Conservation (phyloP, 1,140 invertebrate species). For the Dinothrombium tinctorium region DNA sequence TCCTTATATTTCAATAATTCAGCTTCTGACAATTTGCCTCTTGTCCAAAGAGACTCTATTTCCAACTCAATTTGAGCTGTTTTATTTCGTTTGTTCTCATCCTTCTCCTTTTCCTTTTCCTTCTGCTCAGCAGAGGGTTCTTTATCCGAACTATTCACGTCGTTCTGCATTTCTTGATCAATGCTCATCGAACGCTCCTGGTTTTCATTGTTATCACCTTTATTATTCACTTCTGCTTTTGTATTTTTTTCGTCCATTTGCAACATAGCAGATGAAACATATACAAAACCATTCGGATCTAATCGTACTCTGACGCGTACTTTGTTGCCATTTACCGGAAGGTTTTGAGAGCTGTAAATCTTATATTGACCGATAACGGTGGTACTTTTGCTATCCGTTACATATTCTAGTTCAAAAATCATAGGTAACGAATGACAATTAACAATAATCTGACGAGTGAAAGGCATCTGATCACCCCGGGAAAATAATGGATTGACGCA, state of each 20-base stretch:
- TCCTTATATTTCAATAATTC: constrained; percentile 50
- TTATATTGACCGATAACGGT: constrained; percentile 4
- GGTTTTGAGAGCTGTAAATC: neutral
- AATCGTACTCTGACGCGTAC: constrained; percentile 5
- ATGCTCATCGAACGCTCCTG: neutral
- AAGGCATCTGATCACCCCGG: constrained; percentile 7
- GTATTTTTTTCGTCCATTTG: constrained; percentile 1
- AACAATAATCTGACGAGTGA: constrained; percentile 8
- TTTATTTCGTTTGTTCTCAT: constrained; percentile 32
- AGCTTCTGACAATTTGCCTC: constrained; percentile 32
- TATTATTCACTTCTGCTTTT: no score
- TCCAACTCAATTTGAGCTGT: constrained; percentile 56
- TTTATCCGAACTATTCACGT: neutral
- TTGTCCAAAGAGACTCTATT: constrained; percentile 40
- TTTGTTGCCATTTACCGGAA: neutral
- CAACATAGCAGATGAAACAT: neutral
- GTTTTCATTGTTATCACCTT: no score
- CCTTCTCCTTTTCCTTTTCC: constrained; percentile 7
- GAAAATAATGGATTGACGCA: constrained; percentile 3
- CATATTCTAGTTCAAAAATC: constrained; percentile 8
- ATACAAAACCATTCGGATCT: constrained; percentile 7
- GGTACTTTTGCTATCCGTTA: neutral
- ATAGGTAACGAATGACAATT: constrained; percentile 5
- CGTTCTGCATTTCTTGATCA: neutral
- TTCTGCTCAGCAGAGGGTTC: constrained; percentile 39